Evolutionary conservation across 2,797 vertebrate genomes (phyloP), one percentile per base, ranked within the genome.

Genomic region (Ceyx erithaca): DNA sequence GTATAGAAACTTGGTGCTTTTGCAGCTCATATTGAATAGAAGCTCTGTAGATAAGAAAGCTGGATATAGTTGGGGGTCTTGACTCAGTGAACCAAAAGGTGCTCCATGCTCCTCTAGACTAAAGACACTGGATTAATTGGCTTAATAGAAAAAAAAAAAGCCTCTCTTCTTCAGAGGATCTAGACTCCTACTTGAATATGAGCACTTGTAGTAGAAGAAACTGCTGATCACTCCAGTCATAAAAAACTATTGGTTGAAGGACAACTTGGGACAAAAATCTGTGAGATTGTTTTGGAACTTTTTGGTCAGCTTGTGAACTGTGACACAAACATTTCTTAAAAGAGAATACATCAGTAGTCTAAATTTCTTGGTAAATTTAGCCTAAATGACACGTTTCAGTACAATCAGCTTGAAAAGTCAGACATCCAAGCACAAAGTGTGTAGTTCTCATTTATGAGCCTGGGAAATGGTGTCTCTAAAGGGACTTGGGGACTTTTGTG

Each of bases 321-420:
- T 52, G 76, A 79, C 9, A 76, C 73, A 87, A 80, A 55, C n/a
- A 76, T 25, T 82, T 90, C 26, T 66, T 73, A 14, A 66, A 85
- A 85, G 20, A 40, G 6, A 10, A 18, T 37, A 35, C 3, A 83
- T 26, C 40, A 71, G 20, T 26, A 64, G 12, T 59, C 43, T 70
- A 68, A 81, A 77, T 71, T 79, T 95, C 33, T 82, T 73, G 41
- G 35, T 82, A 93, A 91, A 87, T 82, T 85, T 91, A 85, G 75
- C 46, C 48, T 84, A 89, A 91, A 94, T 81, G 35, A 79, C 64
- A 88, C 0, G 4, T 92, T 94, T 92, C 25, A 33, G 31, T 66
- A 71, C 26, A 89, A 20, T 35, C 68, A 85, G 45, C 77, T 70
- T 75, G 41, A 69, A 80, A 93, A 89, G 20, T 87, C 71, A 67